Base-by-base conservation (phyloP, 92 coral and sea anemone genomes). In the Zoanthus solanderi region DNA sequence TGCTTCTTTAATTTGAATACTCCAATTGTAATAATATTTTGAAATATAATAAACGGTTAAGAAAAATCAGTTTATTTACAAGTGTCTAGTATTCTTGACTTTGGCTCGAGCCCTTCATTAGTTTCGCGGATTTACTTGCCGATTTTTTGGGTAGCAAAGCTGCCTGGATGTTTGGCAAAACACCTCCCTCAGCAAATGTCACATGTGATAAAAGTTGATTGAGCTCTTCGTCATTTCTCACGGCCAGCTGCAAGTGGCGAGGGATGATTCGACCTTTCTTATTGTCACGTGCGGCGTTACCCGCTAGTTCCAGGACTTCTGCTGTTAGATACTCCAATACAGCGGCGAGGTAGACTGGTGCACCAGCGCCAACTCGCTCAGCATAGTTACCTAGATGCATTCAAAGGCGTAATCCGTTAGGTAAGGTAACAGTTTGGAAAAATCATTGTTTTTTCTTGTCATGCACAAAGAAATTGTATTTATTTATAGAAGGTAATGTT, bases 121-220 rank as follows among this genome's bases (percentile, higher is more conserved):
- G 30, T 61, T 78, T 87, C n/a, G 75, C 84, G 9, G 88, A 81
- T 68, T 91, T 91, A 23, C 85, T 82, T n/a, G 75, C 85, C 17
- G 85, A 65, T 32, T 88, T 91, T 89, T 91, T 91, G 18, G 93
- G 93, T 32, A 91, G 82, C 16, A 91, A 66, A 42, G 88, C 93
- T 1, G 91, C 93, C 58, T 91, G 93, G 31, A 91, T 91, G 37
- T 91, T 91, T 4, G 93, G 93, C 77, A 91, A 73, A 10, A 91
- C 93, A 1, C 93, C 93, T 2, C 93, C 91, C n/a, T 91, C 93
- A 9, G 93, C 93, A 48, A 91, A 87, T 16, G 93, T 91, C 84
- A 91, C 93, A 66, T 91, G 88, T n/a, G 79, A 83, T 45, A 91
- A 69, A 37, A 91, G 93, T n/a, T 91, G 87, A 32, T 91, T 91